These are phyloP conservation scores for Nebria ingens DNA, from an alignment of 1,140 invertebrate genomes.

Conservation along the genomic window DNA sequence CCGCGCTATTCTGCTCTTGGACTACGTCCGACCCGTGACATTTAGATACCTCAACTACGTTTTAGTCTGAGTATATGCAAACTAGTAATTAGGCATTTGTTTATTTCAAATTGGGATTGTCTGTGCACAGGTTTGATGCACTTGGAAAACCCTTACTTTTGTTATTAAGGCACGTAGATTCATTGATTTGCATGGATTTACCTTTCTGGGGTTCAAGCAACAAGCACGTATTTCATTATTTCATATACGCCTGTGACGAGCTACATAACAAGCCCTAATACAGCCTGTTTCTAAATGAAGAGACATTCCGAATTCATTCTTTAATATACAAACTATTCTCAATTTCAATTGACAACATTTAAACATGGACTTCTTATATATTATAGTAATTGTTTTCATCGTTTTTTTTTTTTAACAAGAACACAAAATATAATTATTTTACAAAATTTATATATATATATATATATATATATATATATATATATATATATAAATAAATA, in stretches of 20 bases:
- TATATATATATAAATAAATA: too few relatives aligned
- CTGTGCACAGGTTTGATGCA: slow-evolving; percentile 25
- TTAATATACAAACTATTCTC: too few relatives aligned
- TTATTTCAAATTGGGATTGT: slow-evolving; percentile 17
- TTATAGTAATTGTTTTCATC: too few relatives aligned
- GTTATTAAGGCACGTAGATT: slow-evolving; percentile 20
- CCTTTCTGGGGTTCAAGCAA: slow-evolving; percentile 20
- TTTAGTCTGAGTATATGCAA: slow-evolving; percentile 14
- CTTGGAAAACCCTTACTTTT: slow-evolving; percentile 18
- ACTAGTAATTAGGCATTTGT: slow-evolving; percentile 4
- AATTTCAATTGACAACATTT: too few relatives aligned
- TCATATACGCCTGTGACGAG: slow-evolving; percentile 11
- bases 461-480: too few relatives aligned
- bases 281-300: background rate
- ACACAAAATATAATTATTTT: too few relatives aligned
- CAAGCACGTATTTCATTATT: slow-evolving; percentile 20
- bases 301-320: too few relatives aligned
- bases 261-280: background rate
- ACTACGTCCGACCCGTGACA: slow-evolving; percentile 15
- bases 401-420: too few relatives aligned
- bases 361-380: too few relatives aligned
- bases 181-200: slow-evolving; percentile 23
- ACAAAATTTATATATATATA: too few relatives aligned
- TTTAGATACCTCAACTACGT: too few relatives aligned
- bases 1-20: slow-evolving; percentile 11